Evolutionary conservation across 2,888 invertebrate genomes (phyloP), one percentile per base, ranked within the genome.

Genomic region (Eupeodes latifasciatus): DNA sequence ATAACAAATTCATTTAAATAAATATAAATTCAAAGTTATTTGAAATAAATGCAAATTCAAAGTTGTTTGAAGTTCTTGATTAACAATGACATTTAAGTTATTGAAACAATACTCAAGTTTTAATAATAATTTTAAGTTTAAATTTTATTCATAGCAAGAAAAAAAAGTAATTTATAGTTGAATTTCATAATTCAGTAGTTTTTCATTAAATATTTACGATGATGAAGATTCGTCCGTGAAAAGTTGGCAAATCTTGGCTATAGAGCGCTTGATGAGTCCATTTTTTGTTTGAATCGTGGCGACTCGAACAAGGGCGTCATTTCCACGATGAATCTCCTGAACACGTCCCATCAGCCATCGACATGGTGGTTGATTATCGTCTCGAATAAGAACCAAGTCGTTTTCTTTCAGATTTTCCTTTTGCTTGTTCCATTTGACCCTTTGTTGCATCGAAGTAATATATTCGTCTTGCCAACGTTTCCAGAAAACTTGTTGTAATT

Each of bases 271-370:
- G 36, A 72, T 72, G 40, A 47, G 19, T 16, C 72, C 72, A 34
- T 72, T 57, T 47, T 12, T 44, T 19, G 59, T 72, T 47, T 10
- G 44, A 1, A 72, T 59, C 14, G 49, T 61, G 3, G 74, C 61
- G 5, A 74, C 74, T n/a, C 61, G 44, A 16, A 74, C 75, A 51
- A 51, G 61, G 1, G 19, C 74, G 61, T 75, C 74, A 14, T 7
- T 61, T 19, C 51, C 62, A 14, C 61, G 62, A 62, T 62, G n/a
- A 51, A 75, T 19, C 49, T 36, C 44, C 5, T 44, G 64, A 51
- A 75, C 51, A 12, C 75, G 12, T 3, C 75, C 62, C 61, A 75
- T 40, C 7, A 47, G 62, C 62, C 74, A 62, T 36, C 16, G 19
- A 51, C n/a, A 27, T 5, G 61, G 47, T 2, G 61, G 74, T 62